Evolutionary conservation across 2,888 invertebrate genomes (phyloP).

Genomic region (Stenotaenia linearis): DNA sequence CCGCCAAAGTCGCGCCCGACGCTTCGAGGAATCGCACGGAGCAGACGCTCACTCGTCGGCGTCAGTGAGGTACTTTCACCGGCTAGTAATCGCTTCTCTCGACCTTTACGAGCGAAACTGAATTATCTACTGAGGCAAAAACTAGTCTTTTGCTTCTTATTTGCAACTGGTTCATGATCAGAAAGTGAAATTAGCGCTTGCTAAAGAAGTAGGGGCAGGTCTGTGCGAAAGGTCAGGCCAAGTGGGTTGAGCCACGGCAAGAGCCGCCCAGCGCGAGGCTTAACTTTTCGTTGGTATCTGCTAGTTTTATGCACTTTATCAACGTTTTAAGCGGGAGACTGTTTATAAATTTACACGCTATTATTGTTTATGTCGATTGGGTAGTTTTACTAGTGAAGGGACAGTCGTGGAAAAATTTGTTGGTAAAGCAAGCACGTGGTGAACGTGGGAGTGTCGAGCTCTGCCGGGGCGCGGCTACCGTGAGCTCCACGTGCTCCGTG

Average conservation of each 20-base stretch:
- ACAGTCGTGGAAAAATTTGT: neutral
- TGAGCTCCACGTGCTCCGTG: conserved; percentile 16
- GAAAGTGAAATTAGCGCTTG: neutral
- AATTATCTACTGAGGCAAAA: neutral
- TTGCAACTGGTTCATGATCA: neutral
- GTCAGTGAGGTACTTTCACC: neutral
- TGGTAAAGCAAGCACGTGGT: neutral
- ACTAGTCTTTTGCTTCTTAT: neutral
- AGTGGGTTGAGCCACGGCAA: conserved; percentile 11
- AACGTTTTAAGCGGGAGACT: neutral
- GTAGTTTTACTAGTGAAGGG: neutral
- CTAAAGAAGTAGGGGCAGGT: neutral
- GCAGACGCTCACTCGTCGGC: conserved; percentile 1
- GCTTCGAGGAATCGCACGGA: neutral
- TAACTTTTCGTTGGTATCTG: neutral
- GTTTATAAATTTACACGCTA: neutral
- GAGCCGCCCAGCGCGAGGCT: conserved; percentile 13
- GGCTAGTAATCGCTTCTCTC: neutral
- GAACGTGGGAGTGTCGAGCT: conserved; percentile 19
- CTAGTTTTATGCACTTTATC: neutral
- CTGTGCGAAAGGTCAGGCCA: conserved; percentile 17
- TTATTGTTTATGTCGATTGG: neutral
- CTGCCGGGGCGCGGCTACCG: conserved; percentile 9
- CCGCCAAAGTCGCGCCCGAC: neutral
- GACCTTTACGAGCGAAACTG: neutral